Base-by-base conservation (phyloP, 2,888 invertebrate genomes). In the Gymnoscelis rufifasciata region DNA sequence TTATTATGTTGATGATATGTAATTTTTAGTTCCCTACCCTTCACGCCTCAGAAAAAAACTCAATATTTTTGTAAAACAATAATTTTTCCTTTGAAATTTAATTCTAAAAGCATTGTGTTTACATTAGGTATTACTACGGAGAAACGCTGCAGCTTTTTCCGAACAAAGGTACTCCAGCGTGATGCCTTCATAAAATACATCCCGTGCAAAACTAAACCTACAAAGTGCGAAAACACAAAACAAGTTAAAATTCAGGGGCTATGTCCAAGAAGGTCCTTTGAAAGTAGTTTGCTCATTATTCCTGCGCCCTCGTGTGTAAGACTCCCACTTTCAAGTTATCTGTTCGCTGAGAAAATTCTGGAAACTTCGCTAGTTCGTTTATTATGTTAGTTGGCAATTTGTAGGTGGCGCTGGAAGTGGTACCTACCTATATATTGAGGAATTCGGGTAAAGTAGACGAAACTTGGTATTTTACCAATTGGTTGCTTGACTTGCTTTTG, bases 261-360 rank as follows among this genome's bases (percentile, higher is more conserved):
- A 57, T 59, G 60, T 67, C 60, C 64, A 57, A 51, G 43, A 23
- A 23, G 30, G 56, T 44, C 54, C 55, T 60, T 62, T 56, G 58
- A 69, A 68, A 73, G 71, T 78, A 76, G 78, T 45, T 78, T 71
- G 60, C 78, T 83, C 82, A 75, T 83, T 83, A 83, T 82, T 78
- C 61, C 75, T 82, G 83, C 59, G 56, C 69, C 62, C 62, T 78
- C 80, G 62, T 61, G 78, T 80, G 82, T 72, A 78, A 78, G 57
- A 57, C 57, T 57, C 48, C 55, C 51, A 58, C 59, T 64, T 65
- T 53, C 43, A 51, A 54, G 42, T 33, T 46, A 29, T 41, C 38
- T 47, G 41, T 49, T 38, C 30, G 23, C 8, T 24, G 10, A 38
- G 49, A 45, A 45, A 42, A 41, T 38, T 42, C 50, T 42, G 31